Conservation (phyloP, 2,113 vertebrate genomes). For the Zootoca vivipara region DNA sequence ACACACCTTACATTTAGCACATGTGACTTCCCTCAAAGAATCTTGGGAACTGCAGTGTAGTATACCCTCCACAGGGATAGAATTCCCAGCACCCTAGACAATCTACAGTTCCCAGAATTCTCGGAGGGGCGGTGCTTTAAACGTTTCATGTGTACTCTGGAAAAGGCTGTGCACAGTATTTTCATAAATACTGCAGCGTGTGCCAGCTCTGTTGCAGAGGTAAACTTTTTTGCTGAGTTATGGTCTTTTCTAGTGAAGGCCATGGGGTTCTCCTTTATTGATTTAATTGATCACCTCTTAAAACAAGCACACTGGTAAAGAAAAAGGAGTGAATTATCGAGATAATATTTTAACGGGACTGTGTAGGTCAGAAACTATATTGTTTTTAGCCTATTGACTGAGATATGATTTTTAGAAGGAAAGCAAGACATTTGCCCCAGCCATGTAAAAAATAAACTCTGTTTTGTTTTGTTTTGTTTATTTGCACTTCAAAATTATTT, state of each 20-base stretch:
- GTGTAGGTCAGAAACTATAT: conserved; percentile 43
- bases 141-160: no score
- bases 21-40: no score
- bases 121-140: no score
- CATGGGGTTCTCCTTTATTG: background rate
- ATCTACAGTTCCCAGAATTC: no score
- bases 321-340: conserved; percentile 43
- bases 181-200: background rate
- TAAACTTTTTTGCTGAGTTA: background rate
- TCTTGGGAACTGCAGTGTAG: no score
- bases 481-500: conserved; percentile 2
- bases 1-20: no score
- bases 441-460: conserved; percentile 53
- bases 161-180: background rate
- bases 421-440: conserved; percentile 54
- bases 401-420: background rate
- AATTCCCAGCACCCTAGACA: no score
- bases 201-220: background rate
- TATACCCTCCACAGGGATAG: no score
- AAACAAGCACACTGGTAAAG: background rate
- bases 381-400: background rate
- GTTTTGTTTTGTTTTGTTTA: no score
- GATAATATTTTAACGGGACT: conserved; percentile 7
- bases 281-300: background rate
- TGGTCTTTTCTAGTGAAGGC: background rate